phyloP scores from a whole-genome alignment of 2,797 vertebrate species.

The Spatula clypeata region DNA sequence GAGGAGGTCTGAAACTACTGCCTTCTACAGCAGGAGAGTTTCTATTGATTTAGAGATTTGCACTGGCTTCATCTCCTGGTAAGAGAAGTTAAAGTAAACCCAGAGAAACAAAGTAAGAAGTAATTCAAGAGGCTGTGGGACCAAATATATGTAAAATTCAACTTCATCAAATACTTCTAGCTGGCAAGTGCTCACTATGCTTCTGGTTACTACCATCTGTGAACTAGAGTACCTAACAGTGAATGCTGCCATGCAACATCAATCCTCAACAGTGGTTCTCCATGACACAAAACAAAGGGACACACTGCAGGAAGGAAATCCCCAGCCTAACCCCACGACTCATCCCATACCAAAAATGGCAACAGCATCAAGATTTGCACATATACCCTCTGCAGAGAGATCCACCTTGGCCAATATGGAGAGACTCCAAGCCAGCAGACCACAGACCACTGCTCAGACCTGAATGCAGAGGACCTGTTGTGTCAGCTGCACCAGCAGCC shows the following conservation, averaged over 20 bases:
- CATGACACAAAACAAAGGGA: accelerated
- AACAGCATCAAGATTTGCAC: neutral
- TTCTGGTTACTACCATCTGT: neutral
- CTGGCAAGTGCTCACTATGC: neutral
- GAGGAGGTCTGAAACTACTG: neutral
- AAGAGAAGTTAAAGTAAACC: slow-evolving; percentile 2
- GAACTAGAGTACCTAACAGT: neutral
- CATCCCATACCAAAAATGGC: neutral
- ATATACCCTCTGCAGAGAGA: neutral
- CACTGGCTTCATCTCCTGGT: neutral
- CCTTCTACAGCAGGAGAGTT: neutral
- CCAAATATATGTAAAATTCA: neutral
- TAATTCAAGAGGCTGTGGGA: neutral
- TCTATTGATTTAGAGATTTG: neutral
- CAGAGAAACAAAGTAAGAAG: neutral
- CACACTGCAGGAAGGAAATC: neutral
- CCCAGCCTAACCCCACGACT: accelerated
- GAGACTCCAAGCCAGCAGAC: neutral
- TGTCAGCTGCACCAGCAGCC: neutral
- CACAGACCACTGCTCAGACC: accelerated
- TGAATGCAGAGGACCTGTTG: accelerated
- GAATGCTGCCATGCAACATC: neutral
- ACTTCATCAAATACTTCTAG: neutral
- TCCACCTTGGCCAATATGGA: neutral
- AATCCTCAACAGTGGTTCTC: accelerated